These are phyloP conservation scores for Dolichomitus sp. DNA, from an alignment of 2,888 invertebrate genomes.

Conservation along the genomic window DNA sequence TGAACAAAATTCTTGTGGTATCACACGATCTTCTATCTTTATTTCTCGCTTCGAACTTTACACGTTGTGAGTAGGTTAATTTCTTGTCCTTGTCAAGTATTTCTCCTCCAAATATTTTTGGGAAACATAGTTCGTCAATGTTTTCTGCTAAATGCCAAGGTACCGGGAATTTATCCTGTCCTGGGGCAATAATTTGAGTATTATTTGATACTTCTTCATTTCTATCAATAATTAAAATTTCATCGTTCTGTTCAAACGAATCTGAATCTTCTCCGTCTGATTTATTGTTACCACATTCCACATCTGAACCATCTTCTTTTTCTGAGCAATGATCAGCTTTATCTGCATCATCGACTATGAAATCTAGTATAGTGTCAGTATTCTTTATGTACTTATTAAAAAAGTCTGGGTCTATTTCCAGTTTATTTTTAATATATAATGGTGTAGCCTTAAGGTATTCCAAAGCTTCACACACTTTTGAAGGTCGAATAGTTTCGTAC, in stretches of 20 bases:
- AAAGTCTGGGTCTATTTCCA: constrained; percentile 54
- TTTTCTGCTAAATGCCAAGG: too few relatives aligned
- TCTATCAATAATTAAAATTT: constrained; percentile 69
- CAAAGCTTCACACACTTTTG: constrained; percentile 55
- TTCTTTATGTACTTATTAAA: constrained; percentile 51
- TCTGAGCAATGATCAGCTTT: constrained; percentile 44
- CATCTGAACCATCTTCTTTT: constrained; percentile 10
- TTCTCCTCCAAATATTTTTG: constrained; percentile 64
- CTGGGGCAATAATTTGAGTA: constrained; percentile 72
- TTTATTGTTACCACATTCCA: background rate
- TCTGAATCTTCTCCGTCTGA: constrained; percentile 10
- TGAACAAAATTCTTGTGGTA: constrained; percentile 56
- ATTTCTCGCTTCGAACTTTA: constrained; percentile 61
- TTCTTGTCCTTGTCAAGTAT: constrained; percentile 46
- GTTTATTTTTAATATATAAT: constrained; percentile 53
- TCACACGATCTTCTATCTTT: constrained; percentile 48
- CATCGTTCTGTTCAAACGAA: constrained; percentile 52
- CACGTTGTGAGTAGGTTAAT: constrained; percentile 15
- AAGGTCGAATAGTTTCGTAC: constrained; percentile 75
- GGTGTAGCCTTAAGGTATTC: constrained; percentile 50
- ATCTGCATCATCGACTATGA: too few relatives aligned
- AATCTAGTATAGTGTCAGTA: background rate
- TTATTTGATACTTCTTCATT: constrained; percentile 57
- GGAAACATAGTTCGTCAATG: constrained; percentile 60
- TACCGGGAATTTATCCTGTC: constrained; percentile 70